Conservation (phyloP, 2,113 vertebrate genomes). For the Aplodontia rufa region DNA sequence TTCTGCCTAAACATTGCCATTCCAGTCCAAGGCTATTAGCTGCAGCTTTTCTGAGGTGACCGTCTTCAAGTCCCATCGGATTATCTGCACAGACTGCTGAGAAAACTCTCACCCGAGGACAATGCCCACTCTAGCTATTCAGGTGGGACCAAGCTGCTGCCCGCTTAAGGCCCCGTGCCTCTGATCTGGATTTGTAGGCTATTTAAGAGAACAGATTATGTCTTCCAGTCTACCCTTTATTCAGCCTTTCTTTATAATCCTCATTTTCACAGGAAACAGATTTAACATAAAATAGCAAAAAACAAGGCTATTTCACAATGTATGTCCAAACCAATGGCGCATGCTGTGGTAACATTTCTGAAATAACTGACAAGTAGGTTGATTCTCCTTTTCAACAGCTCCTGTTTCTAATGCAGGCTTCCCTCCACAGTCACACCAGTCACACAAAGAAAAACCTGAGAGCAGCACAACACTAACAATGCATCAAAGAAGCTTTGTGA, state of each 20-base stretch:
- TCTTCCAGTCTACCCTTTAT: neutral
- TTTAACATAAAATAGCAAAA: constrained; percentile 25
- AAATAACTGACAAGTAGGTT: constrained; percentile 61
- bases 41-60: neutral
- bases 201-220: neutral
- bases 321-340: neutral
- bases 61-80: neutral
- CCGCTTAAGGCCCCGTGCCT: rapidly evolving
- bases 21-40: neutral
- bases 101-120: neutral
- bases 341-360: constrained; percentile 3
- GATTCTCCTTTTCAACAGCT: constrained; percentile 10
- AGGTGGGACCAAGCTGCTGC: neutral
- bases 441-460: constrained; percentile 50
- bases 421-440: neutral
- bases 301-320: constrained; percentile 56
- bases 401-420: constrained; percentile 33
- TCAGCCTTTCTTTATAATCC: constrained; percentile 24
- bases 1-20: neutral
- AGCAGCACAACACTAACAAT: neutral
- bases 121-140: neutral
- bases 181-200: neutral
- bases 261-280: constrained; percentile 35
- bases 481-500: neutral
- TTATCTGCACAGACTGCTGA: neutral